phyloP scores from a whole-genome alignment of 2,888 invertebrate genomes.

The Harpagoxenus sublaevis region DNA sequence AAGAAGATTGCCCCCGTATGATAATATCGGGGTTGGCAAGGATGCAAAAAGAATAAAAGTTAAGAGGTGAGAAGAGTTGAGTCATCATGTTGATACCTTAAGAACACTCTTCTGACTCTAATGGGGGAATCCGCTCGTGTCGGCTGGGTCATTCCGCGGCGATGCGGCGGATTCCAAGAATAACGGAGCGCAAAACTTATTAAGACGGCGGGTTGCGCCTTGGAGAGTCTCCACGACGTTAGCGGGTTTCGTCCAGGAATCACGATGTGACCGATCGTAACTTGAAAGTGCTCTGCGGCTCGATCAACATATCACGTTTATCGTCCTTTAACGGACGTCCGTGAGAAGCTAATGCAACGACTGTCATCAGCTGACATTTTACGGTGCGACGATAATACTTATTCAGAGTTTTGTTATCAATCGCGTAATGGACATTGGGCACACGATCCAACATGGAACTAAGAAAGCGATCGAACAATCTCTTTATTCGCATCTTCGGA shows the following conservation, averaged over 20 bases:
- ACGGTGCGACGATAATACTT: not conserved
- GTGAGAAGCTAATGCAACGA: conserved; percentile 13
- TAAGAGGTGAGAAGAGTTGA: conserved; percentile 28
- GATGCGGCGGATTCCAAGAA: conserved; percentile 72
- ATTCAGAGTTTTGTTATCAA: conserved; percentile 3
- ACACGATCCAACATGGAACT: not conserved
- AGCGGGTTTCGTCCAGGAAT: conserved; percentile 18
- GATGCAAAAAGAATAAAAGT: conserved; percentile 36
- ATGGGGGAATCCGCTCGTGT: conserved; percentile 71
- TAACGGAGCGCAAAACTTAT: conserved; percentile 63
- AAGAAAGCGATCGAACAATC: not conserved
- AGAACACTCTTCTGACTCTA: conserved; percentile 60
- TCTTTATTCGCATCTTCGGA: not conserved
- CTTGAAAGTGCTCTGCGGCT: conserved; percentile 9
- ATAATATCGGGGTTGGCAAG: not conserved
- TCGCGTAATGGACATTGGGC: not conserved
- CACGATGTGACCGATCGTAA: conserved; percentile 42
- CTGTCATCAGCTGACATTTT: conserved; percentile 20
- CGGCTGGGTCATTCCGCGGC: conserved; percentile 69
- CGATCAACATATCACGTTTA: not conserved
- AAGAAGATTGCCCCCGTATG: conserved; percentile 14
- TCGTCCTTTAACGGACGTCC: not conserved
- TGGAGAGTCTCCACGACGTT: not conserved
- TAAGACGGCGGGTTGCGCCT: conserved; percentile 43
- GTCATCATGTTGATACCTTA: conserved; percentile 66